phyloP scores from a whole-genome alignment of 2,888 invertebrate species.

The Andricus quercusramuli region DNA sequence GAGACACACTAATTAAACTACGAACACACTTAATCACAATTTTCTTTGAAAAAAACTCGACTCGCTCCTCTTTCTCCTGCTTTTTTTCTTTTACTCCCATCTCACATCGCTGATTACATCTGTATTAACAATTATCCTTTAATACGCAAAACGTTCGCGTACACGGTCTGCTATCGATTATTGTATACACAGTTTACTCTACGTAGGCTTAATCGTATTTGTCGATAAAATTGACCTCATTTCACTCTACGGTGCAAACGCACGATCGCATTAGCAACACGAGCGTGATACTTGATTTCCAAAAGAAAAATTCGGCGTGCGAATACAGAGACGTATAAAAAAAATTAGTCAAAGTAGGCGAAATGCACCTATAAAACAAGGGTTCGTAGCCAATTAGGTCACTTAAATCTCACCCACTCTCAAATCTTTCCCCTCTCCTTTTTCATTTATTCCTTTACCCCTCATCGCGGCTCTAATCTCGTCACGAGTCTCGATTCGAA shows the following conservation, averaged over 20 bases:
- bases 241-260: slow-evolving; percentile 45
- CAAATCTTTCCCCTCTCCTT: too few relatives aligned
- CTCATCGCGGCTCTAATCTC: too few relatives aligned
- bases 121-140: slow-evolving; percentile 24
- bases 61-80: slow-evolving; percentile 28
- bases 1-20: slow-evolving; percentile 33
- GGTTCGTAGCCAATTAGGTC: too few relatives aligned
- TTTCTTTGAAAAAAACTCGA: slow-evolving; percentile 24
- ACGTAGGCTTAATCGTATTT: slow-evolving; percentile 63
- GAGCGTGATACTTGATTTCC: not conserved
- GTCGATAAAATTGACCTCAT: slow-evolving; percentile 65
- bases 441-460: too few relatives aligned
- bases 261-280: slow-evolving; percentile 24
- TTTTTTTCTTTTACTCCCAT: not conserved
- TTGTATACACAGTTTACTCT: slow-evolving; percentile 36
- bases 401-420: too few relatives aligned
- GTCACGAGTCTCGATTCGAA: too few relatives aligned
- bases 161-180: slow-evolving; percentile 41
- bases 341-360: too few relatives aligned
- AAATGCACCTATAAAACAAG: too few relatives aligned
- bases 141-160: slow-evolving; percentile 27
- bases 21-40: slow-evolving; percentile 41
- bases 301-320: not conserved
- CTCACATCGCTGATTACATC: slow-evolving; percentile 12
- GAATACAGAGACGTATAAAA: not conserved